Evolutionary conservation across 2,797 vertebrate genomes (phyloP), one percentile per base, ranked within the genome.

Genomic region (Lutjanus campechanus): DNA sequence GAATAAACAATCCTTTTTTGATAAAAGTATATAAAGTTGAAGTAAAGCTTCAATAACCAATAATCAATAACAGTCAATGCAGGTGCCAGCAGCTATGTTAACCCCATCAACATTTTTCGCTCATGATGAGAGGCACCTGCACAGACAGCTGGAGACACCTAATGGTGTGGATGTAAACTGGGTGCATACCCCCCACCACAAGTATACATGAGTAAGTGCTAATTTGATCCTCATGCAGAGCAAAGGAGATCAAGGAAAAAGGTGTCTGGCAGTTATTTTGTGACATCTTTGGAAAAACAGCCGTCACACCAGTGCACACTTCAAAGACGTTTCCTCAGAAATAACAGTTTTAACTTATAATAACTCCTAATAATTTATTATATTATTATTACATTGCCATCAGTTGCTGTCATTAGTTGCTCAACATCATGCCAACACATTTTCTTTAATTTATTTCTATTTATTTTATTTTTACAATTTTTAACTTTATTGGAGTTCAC

Each of bases 111-210:
- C 55, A 63, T 58, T 64, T 49, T 69, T 22, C 65, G 63, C 61
- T 15, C 61, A 50, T 75, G 51, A 71, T 75, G 51, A 68, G 61
- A 68, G 59, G 69, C 90, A 90, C 93, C 87, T 92, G 91, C 83
- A 64, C 49, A 75, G 74, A 75, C 82, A 88, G 73, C 83, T 83
- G 86, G 85, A 88, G 82, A 89, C 85, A 83, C 82, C 81, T 84
- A 83, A 77, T 65, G 85, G 83, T 79, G 75, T 76, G 59, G 59
- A 79, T 69, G 76, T 54, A 64, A 73, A 81, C 65, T 53, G 47
- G 49, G 61, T 59, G 63, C 67, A 63, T 17, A 63, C 7, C 69
- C 73, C 16, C 69, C 62, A 1, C 25, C 25, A n/a, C 25, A 1
- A 74, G 4, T 51, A 20, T 13, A 46, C 17, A 56, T 54, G 13